A percentile compares a stretch with the other conserved stretches of the same genome.
phyloP scores from a whole-genome alignment of 2,113 vertebrate species.

The Bettongia penicillata region DNA sequence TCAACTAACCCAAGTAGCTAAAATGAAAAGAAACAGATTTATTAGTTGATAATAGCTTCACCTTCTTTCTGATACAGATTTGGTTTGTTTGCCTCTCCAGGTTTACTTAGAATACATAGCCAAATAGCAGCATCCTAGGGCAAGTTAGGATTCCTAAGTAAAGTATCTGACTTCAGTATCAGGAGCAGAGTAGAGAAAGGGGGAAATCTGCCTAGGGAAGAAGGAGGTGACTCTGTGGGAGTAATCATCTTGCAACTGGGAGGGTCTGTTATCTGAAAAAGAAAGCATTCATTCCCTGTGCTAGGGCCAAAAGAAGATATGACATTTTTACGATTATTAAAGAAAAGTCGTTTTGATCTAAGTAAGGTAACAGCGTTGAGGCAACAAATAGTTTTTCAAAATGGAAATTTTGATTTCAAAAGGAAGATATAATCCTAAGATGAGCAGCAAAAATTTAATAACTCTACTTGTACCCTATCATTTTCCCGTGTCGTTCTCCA shows the following conservation, averaged over 20 bases:
- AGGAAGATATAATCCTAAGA: slow-evolving; percentile 18
- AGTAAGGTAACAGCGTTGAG: neutral
- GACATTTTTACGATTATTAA: neutral
- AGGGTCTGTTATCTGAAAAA: neutral
- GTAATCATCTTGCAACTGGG: neutral
- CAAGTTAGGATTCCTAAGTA: neutral
- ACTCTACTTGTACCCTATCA: too few species aligned
- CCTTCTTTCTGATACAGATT: neutral
- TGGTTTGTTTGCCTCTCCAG: neutral
- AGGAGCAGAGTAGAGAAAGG: neutral
- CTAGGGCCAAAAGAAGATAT: neutral
- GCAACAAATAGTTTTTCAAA: slow-evolving; percentile 5
- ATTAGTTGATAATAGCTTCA: neutral
- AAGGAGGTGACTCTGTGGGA: neutral
- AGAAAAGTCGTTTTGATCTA: neutral
- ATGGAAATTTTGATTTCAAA: slow-evolving; percentile 40
- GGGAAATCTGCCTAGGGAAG: neutral
- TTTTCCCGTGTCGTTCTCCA: neutral
- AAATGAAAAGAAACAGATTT: neutral
- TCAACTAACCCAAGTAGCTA: neutral
- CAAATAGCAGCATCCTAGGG: neutral
- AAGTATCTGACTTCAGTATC: neutral
- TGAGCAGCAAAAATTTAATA: neutral
- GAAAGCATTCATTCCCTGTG: neutral
- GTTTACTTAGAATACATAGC: neutral